Evolutionary conservation across 2,113 vertebrate species (phyloP).

Genomic region (Aptenodytes forsteri): DNA sequence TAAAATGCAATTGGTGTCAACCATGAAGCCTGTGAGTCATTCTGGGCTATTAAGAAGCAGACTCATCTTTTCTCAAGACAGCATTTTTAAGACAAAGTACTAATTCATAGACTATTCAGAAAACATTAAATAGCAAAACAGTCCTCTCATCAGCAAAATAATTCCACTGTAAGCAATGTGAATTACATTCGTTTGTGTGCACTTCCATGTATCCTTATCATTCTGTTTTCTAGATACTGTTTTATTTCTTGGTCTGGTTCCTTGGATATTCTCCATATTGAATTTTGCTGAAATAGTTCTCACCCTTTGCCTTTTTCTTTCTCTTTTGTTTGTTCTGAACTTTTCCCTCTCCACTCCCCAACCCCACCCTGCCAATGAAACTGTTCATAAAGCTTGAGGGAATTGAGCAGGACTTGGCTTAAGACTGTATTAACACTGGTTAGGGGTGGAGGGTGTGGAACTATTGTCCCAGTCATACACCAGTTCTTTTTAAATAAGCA

Average conservation of each 20-base stretch:
- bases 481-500: not conserved
- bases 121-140: not conserved
- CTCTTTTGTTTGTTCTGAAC: not conserved
- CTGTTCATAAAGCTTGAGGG: not conserved
- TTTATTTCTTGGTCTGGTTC: not conserved
- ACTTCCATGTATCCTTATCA: not conserved
- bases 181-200: not conserved
- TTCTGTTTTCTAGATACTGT: not conserved
- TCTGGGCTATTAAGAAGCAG: slow-evolving; percentile 40
- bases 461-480: no score
- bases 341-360: not conserved
- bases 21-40: slow-evolving; percentile 45
- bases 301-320: not conserved
- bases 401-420: not conserved
- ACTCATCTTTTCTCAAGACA: not conserved
- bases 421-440: not conserved
- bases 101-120: not conserved
- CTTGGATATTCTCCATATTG: not conserved
- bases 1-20: slow-evolving; percentile 16
- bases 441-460: not conserved
- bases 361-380: not conserved
- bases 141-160: not conserved
- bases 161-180: not conserved
- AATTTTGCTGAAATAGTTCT: not conserved
- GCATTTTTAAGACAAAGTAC: slow-evolving; percentile 2